A percentile compares a stretch with the other conserved stretches of the same genome.
Evolutionary conservation across 2,797 vertebrate species (phyloP).

Genomic region (Erpetoichthys calabaricus): DNA sequence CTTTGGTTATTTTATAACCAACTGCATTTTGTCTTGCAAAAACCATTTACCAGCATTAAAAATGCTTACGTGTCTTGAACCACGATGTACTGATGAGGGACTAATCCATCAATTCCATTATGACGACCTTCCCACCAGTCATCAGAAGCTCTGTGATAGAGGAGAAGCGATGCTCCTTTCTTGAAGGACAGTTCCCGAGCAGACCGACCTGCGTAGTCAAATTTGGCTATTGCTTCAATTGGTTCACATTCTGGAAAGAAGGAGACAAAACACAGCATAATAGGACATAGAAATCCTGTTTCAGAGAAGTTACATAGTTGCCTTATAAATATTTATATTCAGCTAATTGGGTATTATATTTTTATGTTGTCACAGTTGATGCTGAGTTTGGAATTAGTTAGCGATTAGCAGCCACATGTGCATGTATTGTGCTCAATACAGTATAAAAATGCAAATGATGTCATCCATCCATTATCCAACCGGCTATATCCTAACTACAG

Average conservation of each 20-base stretch:
- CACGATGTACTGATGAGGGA: slow-evolving; percentile 96
- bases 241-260: slow-evolving; percentile 75
- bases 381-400: too few relatives aligned
- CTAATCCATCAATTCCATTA: slow-evolving; percentile 89
- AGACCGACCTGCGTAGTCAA: slow-evolving; percentile 87
- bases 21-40: slow-evolving; percentile 16
- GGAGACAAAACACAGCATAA: background rate
- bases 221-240: slow-evolving; percentile 96
- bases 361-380: too few relatives aligned
- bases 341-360: too few relatives aligned
- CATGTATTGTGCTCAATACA: too few relatives aligned
- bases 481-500: too few relatives aligned
- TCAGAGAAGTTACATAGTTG: too few relatives aligned
- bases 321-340: too few relatives aligned
- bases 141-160: slow-evolving; percentile 89
- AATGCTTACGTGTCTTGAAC: slow-evolving; percentile 93
- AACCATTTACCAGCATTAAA: slow-evolving; percentile 15
- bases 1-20: too few relatives aligned
- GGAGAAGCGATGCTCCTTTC: slow-evolving; percentile 90
- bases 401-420: too few relatives aligned
- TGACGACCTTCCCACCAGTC: slow-evolving; percentile 99
- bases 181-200: slow-evolving; percentile 93
- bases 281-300: too few relatives aligned
- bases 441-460: too few relatives aligned
- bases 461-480: too few relatives aligned